phyloP scores from a whole-genome alignment of 2,888 invertebrate genomes.

The Euphydryas editha region DNA sequence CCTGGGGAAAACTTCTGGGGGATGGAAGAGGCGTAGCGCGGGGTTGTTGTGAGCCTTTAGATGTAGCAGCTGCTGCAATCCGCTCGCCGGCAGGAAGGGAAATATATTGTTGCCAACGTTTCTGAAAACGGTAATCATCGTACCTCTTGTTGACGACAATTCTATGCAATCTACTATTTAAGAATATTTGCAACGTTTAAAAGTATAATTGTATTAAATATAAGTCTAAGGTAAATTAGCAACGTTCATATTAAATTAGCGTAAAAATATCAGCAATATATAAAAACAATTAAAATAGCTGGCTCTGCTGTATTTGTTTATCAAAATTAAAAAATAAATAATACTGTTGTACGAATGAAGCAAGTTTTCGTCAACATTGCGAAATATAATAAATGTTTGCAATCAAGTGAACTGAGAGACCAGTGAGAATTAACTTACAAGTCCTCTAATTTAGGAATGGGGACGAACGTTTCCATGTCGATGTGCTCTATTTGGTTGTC shows the following conservation, averaged over 20 bases:
- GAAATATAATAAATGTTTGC: conserved; percentile 2
- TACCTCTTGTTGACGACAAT: background rate
- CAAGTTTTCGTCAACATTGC: conserved; percentile 7
- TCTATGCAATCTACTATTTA: too few relatives aligned
- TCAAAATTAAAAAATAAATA: too few relatives aligned
- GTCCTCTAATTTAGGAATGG: conserved; percentile 91
- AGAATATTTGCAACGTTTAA: too few relatives aligned
- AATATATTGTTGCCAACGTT: conserved; percentile 96
- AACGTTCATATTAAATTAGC: too few relatives aligned
- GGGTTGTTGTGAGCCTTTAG: conserved; percentile 97
- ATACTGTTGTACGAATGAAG: background rate
- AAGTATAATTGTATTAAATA: too few relatives aligned
- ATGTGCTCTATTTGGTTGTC: conserved; percentile 93
- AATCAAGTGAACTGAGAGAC: background rate
- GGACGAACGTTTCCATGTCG: conserved; percentile 92
- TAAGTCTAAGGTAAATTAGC: too few relatives aligned
- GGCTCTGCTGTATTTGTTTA: too few relatives aligned
- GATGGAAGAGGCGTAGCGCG: conserved; percentile 92
- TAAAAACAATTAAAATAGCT: too few relatives aligned
- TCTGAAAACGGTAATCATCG: conserved; percentile 68
- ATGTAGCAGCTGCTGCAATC: conserved; percentile 90
- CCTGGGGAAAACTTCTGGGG: conserved; percentile 92
- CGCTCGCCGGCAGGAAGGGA: conserved; percentile 91
- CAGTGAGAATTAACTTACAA: conserved; percentile 85
- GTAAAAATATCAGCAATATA: too few relatives aligned